Evolutionary conservation across 2,797 vertebrate genomes (phyloP), one percentile per base, ranked within the genome.

Genomic region (Argya squamiceps): DNA sequence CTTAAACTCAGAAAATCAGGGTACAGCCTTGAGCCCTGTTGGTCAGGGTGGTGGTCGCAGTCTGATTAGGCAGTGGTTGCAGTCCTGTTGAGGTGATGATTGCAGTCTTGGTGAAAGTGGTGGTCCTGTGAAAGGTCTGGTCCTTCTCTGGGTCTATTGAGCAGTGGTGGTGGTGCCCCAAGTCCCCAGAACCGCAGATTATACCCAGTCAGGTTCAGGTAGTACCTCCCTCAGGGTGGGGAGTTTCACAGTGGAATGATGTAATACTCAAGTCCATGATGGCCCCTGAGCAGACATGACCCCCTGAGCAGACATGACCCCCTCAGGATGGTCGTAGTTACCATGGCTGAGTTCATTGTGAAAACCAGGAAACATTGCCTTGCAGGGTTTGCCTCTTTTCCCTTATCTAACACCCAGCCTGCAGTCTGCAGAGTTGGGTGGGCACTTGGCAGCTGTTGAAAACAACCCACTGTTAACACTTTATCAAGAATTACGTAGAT

Each of bases 21-120:
- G 44, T 50, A 50, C 18, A 50, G 1, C n/a, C 36, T 22, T 0
- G 0, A 15, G 36, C 12, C 21, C 12, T 36, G 11, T 74, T 58
- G 43, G 17, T 41, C 21, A 34, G 30, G 11, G 11, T 64, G 41
- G 7, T 73, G 20, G 34, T 65, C 0, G 0, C 24, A 84, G 11
- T 34, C 59, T 34, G 20, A 47, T 84, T 47, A 83, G 39, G 24
- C 41, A 39, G 19, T 73, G 49, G 10, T 56, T 64, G 50, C 30
- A 24, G 24, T 47, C 24, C 24, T 56, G 11, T 41, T 73, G 59
- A 64, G 34, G 20, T 64, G 19, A 55, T 34, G 20, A 20, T 41
- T 34, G 30, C 34, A 41, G 34, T 41, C 24, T 47, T 64, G 16
- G 49, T 41, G 30, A 64, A 64, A 20, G 41, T 3, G 0, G 1